A percentile compares a stretch with the other conserved stretches of the same genome.
Evolutionary conservation across 2,888 invertebrate genomes (phyloP).

Genomic region (Standfussiana lucernea): DNA sequence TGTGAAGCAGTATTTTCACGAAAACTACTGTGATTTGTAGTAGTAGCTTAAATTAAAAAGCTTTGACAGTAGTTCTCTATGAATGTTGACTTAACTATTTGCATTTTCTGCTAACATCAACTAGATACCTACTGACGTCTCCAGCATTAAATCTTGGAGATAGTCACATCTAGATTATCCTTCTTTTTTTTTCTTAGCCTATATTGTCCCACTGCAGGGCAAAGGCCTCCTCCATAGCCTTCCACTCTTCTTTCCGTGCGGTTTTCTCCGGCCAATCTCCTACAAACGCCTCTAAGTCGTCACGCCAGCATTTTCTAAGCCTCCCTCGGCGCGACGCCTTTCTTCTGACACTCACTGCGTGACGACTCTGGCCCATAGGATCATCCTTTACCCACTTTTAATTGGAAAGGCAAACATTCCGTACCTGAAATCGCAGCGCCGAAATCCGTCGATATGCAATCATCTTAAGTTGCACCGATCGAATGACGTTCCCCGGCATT

Average conservation of each 20-base stretch:
- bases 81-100: neutral
- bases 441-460: slow-evolving; percentile 51
- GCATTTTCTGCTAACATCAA: neutral
- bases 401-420: neutral
- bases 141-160: neutral
- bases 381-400: neutral
- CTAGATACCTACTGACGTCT: no score
- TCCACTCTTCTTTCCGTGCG: no score
- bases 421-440: slow-evolving; percentile 9
- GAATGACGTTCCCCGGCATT: slow-evolving; percentile 76
- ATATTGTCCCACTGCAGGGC: no score
- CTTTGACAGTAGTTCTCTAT: neutral
- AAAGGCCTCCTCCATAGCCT: no score
- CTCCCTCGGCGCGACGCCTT: no score
- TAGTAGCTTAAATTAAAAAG: neutral
- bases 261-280: no score
- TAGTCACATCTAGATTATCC: neutral
- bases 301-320: no score
- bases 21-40: neutral
- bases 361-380: no score
- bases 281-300: no score
- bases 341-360: no score
- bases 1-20: neutral
- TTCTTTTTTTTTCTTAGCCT: no score
- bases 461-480: slow-evolving; percentile 81